Base-by-base conservation (phyloP, 2,888 invertebrate species). In the Phengaris alcon region DNA sequence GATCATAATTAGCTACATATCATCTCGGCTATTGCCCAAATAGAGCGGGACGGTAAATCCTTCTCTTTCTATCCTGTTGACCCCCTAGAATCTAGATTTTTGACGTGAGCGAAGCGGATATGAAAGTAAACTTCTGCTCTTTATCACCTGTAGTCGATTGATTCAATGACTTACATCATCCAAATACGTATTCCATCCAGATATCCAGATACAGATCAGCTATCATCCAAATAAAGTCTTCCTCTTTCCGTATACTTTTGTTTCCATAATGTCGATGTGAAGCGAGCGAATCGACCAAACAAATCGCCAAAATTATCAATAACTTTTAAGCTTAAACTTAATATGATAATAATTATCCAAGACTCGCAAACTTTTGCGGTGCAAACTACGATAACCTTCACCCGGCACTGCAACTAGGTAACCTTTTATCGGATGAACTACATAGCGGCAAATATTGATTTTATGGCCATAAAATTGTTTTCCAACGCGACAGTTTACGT, bases 1-100 rank as follows among this genome's bases (percentile, higher is more conserved):
- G 22, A 35, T 35, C 22, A 54, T 72, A 72, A 72, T 72, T 72
- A 72, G 35, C 72, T 72, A 72, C 54, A 72, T 72, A 35, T 35
- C 22, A 54, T 72, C 54, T 10, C 51, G 70, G 64, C 9, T 64
- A 10, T 70, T 54, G 52, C 72, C 72, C 22, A 72, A 72, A 52
- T 72, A 52, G 72, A 72, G 12, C 35, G 72, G 22, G 72, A 72
- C 54, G 54, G 72, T 13, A 13, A 0, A 15, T 22, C 22, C 35
- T 35, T 22, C 13, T 8, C 22, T 6, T 10, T 69, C 46, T 69
- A 0, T 69, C n/a, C 48, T 15, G 48, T 6, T 22, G 48, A 48
- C 46, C 46, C 13, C 13, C 12, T 44, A 57, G 57, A n/a, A 57
- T n/a, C 57, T 57, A 57, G 57, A 57, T 57, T 15, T 35, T 3